Base-by-base conservation (phyloP, 1,140 invertebrate species). In the Heliothis virescens region DNA sequence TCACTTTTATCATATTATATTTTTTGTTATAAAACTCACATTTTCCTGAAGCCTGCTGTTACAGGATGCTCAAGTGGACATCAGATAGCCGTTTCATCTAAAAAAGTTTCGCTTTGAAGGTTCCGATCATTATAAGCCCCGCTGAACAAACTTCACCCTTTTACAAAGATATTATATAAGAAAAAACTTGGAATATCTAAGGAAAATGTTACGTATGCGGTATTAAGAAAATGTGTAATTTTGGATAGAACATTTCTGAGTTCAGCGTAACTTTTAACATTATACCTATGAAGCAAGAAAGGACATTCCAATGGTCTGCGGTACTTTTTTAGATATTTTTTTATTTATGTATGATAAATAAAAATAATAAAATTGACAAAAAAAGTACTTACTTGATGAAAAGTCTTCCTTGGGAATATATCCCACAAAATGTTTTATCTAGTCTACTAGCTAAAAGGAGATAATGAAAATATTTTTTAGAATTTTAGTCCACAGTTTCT, bases 41-140 rank as follows among this genome's bases (percentile, higher is more conserved):
- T 53, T 71, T 71, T 71, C 48, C 41, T 52, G 18, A 26, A 60
- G 48, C 12, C 12, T 13, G 26, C 12, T 41, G 48, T 67, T 48
- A 67, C 41, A 18, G 34, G 63, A 52, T 52, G 67, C 18, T 71
- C 48, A 52, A 52, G 47, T 52, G 48, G 48, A 71, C 67, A 71
- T 26, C 67, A 53, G 67, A 71, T 52, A 50, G 41, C 41, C 48
- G 67, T 71, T 63, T 71, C 67, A 53, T 71, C 67, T 71, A 52
- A 71, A 71, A 71, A 53, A 71, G 9, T 53, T 53, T 72, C 7
- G 1, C 72, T 75, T 75, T 75, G 72, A 75, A 75, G 41, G 29
- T 16, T 55, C 72, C 41, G 34, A 75, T 62, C 72, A 60, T 75
- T 75, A 75, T 75, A 75, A 75, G 72, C 72, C 29, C 47, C 12